These are phyloP conservation scores for Callithrix jacchus DNA, from an alignment of 2,113 vertebrate species.

Conservation along the genomic window DNA sequence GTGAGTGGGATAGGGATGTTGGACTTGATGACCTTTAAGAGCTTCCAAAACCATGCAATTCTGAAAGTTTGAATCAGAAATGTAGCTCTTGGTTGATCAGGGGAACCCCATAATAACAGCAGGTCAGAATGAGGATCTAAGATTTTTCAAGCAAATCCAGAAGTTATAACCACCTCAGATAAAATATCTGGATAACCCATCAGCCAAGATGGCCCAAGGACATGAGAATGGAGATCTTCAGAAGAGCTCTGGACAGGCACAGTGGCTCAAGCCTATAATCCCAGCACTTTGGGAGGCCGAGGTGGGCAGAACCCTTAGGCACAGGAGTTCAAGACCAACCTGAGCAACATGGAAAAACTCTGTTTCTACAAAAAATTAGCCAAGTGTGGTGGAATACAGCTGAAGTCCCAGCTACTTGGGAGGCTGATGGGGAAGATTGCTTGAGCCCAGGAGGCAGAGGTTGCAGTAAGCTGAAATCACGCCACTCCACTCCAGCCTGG, in stretches of 20 bases:
- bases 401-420: too few species aligned
- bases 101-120: slow-evolving; percentile 62
- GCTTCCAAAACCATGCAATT: slow-evolving; percentile 63
- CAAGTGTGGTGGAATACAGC: too few species aligned
- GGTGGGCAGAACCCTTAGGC: too few species aligned
- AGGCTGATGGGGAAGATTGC: too few species aligned
- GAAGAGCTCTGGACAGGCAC: background rate
- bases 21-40: slow-evolving; percentile 60
- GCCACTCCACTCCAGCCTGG: too few species aligned
- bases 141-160: slow-evolving; percentile 61
- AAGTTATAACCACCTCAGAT: slow-evolving; percentile 22
- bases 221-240: background rate
- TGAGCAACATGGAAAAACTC: too few species aligned
- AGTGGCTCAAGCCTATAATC: too few species aligned
- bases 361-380: too few species aligned
- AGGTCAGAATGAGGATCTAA: slow-evolving; percentile 74
- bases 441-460: too few species aligned
- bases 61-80: slow-evolving; percentile 70
- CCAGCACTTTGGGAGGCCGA: too few species aligned
- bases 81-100: slow-evolving; percentile 20
- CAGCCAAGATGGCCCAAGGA: background rate
- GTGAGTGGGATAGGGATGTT: slow-evolving; percentile 6
- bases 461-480: too few species aligned
- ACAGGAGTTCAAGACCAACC: too few species aligned
- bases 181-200: slow-evolving; percentile 28